phyloP scores from a whole-genome alignment of 2,113 vertebrate genomes.

The Coptodon bakossiorum region DNA sequence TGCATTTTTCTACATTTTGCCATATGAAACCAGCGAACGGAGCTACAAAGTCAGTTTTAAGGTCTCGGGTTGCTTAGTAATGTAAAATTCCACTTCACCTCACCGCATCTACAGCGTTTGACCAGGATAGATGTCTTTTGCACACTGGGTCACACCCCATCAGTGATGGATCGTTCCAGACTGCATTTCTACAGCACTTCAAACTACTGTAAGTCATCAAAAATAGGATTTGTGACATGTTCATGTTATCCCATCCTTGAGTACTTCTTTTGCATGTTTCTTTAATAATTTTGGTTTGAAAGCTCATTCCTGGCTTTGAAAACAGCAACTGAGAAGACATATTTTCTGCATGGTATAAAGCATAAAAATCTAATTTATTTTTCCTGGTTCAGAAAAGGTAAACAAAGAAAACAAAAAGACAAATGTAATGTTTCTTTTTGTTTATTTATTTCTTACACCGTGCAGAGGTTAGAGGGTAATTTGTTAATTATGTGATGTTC shows the following conservation, averaged over 20 bases:
- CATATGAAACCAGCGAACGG: not conserved
- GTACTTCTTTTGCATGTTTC: not conserved
- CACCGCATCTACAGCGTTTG: not conserved
- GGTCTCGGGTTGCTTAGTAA: not conserved
- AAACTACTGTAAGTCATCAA: not conserved
- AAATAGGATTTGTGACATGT: not conserved
- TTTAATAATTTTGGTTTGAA: not conserved
- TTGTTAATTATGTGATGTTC: not conserved
- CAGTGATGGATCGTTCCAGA: fast-evolving
- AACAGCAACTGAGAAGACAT: not conserved
- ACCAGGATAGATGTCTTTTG: not conserved
- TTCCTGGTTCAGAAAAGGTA: not conserved
- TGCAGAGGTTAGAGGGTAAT: not conserved
- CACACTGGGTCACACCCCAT: not conserved
- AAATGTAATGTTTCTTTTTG: not conserved
- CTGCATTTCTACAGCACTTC: not conserved
- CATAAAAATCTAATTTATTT: fast-evolving
- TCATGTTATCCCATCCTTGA: not conserved
- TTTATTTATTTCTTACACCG: not conserved
- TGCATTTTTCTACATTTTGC: not conserved
- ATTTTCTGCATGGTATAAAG: too few relatives aligned
- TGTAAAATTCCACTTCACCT: not conserved
- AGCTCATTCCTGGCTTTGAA: not conserved
- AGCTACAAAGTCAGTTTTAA: not conserved
- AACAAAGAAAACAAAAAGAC: not conserved